Evolutionary conservation across 2,888 invertebrate genomes (phyloP).

Genomic region (Embidobia sp.): DNA sequence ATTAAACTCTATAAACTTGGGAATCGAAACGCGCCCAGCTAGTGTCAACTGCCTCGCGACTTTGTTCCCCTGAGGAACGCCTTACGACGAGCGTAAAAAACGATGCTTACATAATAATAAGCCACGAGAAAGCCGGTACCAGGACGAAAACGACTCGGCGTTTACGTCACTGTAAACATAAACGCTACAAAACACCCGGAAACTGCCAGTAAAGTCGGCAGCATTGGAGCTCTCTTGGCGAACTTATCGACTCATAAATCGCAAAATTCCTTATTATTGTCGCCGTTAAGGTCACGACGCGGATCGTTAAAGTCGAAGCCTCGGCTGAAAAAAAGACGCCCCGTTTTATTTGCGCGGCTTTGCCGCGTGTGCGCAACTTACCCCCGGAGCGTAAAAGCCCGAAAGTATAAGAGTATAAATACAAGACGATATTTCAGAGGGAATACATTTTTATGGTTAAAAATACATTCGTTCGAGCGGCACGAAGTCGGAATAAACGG

Average conservation of each 20-base stretch:
- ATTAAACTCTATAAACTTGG: background rate
- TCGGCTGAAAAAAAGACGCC: slow-evolving; percentile 43
- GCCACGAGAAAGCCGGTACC: slow-evolving; percentile 65
- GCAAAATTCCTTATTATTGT: slow-evolving; percentile 74
- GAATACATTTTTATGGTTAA: slow-evolving; percentile 67
- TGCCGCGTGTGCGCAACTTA: slow-evolving; percentile 40
- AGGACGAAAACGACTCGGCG: slow-evolving; percentile 68
- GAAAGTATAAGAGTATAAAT: slow-evolving; percentile 63
- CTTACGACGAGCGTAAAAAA: slow-evolving; percentile 77
- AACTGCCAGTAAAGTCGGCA: slow-evolving; percentile 58
- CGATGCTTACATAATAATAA: slow-evolving; percentile 79
- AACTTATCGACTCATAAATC: slow-evolving; percentile 75
- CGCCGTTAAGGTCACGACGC: slow-evolving; percentile 66
- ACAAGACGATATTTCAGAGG: slow-evolving; percentile 64
- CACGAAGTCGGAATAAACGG: slow-evolving; percentile 80
- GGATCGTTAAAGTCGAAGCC: slow-evolving; percentile 67
- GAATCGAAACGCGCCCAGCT: slow-evolving; percentile 31
- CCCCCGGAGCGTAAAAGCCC: slow-evolving; percentile 57
- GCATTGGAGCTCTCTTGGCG: slow-evolving; percentile 47
- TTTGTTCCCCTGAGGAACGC: slow-evolving; percentile 4
- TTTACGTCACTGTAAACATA: slow-evolving; percentile 74
- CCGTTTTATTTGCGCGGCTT: slow-evolving; percentile 48
- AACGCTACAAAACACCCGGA: slow-evolving; percentile 67
- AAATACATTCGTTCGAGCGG: slow-evolving; percentile 71
- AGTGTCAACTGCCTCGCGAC: slow-evolving; percentile 20